Evolutionary conservation across 2,888 invertebrate genomes (phyloP), one percentile per base, ranked within the genome.

Genomic region (Phragmatobia fuliginosa): DNA sequence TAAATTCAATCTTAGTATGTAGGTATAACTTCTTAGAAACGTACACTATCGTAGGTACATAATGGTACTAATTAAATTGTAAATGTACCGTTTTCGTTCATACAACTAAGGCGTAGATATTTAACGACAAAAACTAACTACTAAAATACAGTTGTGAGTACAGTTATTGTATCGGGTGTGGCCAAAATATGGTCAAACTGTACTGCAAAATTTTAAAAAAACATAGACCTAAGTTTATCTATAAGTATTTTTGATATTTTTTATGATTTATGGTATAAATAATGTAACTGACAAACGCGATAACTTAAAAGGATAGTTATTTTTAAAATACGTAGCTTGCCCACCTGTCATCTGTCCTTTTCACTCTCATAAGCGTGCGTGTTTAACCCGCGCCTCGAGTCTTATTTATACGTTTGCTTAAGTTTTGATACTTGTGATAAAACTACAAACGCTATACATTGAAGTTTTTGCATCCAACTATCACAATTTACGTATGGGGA

Each of bases 311-410:
- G n/a, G 45, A 49, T 49, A 49, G 21, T 49, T 49, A 49, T 49
- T 49, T 49, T 49, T n/a, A 18, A n/a, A 49, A 49, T 36, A 61
- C 52, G 65, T 21, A 32, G 52, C 36, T 66, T 61, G 52, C 25
- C 60, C 52, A n/a, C 59, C 41, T 38, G 59, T 68, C 38, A 49
- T 72, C 33, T 67, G 62, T 75, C 45, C 45, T 45, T 45, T 45
- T 45, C 45, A 21, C 45, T 45, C 21, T 45, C 14, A 21, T 41
- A 18, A 41, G 16, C 18, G 41, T 41, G 41, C 5, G 41, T 41
- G 41, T 14, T 4, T 41, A 41, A 41, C 45, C 7, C 6, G 21
- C 21, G n/a, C 10, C 45, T 2, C 45, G 45, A 49, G 45, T 49
- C 45, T 49, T n/a, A 49, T 8, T 49, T n/a, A 49, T 8, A 49